A percentile compares a stretch with the other conserved stretches of the same genome.
Conservation (phyloP, 2,113 vertebrate species). For the Leptodactylus fuscus region DNA sequence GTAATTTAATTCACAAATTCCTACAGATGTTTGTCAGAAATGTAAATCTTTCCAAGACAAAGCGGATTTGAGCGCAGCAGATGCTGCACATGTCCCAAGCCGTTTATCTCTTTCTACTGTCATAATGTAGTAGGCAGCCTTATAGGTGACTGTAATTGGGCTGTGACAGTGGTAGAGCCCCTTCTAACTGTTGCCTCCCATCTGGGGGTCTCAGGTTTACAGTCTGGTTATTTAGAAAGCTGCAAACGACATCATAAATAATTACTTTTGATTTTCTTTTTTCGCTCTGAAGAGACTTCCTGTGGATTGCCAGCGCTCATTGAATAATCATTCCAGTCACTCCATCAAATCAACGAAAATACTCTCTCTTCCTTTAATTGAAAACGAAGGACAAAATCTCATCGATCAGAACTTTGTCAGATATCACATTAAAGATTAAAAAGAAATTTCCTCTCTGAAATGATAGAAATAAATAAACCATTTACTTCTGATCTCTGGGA, state of each 20-base stretch:
- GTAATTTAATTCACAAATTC: slow-evolving; percentile 34
- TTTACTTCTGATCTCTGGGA: not conserved
- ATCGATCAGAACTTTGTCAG: slow-evolving; percentile 25
- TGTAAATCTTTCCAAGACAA: slow-evolving; percentile 27
- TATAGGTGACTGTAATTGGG: not conserved
- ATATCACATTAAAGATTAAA: slow-evolving; percentile 24
- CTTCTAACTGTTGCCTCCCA: not conserved
- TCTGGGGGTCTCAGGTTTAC: not conserved
- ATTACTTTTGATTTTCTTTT: slow-evolving; percentile 32
- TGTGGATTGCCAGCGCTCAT: not conserved
- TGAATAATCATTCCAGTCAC: slow-evolving; percentile 16
- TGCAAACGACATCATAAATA: slow-evolving; percentile 37
- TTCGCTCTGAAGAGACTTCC: slow-evolving; percentile 9
- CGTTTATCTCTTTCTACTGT: not conserved
- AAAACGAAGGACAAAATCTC: slow-evolving; percentile 16
- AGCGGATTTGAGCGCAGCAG: not conserved
- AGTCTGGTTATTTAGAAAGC: not conserved
- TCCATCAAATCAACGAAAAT: not conserved
- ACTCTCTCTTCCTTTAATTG: slow-evolving; percentile 13
- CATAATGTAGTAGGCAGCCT: not conserved
- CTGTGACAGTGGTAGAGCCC: no score
- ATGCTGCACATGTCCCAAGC: not conserved
- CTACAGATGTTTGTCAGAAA: slow-evolving; percentile 21
- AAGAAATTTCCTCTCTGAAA: slow-evolving; percentile 21
- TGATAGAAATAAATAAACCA: slow-evolving; percentile 7